phyloP scores from a whole-genome alignment of 2,888 invertebrate genomes.

The Tetragonula carbonaria region DNA sequence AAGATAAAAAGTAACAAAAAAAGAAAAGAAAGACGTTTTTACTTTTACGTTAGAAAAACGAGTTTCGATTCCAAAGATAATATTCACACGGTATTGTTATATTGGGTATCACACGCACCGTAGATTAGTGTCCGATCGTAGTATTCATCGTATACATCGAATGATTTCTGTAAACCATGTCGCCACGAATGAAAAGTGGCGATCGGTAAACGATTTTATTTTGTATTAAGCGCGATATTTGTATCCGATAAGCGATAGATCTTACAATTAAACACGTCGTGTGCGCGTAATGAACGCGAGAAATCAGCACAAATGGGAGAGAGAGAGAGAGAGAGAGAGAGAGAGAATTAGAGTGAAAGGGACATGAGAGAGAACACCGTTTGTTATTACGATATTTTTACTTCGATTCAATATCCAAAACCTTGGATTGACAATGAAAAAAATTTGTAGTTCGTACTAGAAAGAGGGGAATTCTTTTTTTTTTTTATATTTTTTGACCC shows the following conservation, averaged over 20 bases:
- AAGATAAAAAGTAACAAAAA: conserved; percentile 3
- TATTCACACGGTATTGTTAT: conserved; percentile 50
- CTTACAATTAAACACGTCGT: conserved; percentile 29
- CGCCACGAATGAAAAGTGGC: neutral
- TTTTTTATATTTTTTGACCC: conserved; percentile 35
- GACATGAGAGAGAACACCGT: conserved; percentile 9
- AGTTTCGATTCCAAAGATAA: conserved; percentile 57
- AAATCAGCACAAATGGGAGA: conserved; percentile 46
- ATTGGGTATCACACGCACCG: conserved; percentile 34
- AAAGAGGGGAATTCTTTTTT: conserved; percentile 15
- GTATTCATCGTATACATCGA: conserved; percentile 5
- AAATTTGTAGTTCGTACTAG: conserved; percentile 29
- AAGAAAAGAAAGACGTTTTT: neutral
- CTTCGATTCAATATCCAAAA: conserved; percentile 3
- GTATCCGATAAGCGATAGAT: conserved; percentile 28
- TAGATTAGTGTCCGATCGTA: conserved; percentile 33
- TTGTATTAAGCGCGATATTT: conserved; percentile 31
- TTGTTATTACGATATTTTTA: conserved; percentile 43
- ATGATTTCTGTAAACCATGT: neutral
- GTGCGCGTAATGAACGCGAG: conserved; percentile 25
- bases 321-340: neutral
- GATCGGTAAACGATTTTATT: conserved; percentile 10
- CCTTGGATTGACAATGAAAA: conserved; percentile 18
- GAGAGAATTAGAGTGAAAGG: conserved; percentile 12
- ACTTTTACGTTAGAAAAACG: neutral